These are phyloP conservation scores for Phenganax marumi DNA, from an alignment of 92 coral and sea anemone species.

Conservation along the genomic window DNA sequence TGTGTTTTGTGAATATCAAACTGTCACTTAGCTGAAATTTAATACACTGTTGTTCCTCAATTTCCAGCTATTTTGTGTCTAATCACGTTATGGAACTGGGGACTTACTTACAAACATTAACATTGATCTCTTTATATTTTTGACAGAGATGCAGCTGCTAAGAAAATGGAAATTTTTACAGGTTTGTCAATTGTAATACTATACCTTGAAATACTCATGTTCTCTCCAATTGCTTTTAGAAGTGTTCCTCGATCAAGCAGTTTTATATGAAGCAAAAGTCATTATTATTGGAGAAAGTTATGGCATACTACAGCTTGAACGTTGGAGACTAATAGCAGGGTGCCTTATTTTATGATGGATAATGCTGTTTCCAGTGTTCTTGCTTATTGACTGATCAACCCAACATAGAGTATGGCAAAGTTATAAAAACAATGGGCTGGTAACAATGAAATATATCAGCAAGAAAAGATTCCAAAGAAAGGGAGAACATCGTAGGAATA, in stretches of 20 bases:
- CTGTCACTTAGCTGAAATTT: too few relatives aligned
- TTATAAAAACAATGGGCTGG: too few relatives aligned
- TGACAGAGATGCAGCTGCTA: slow-evolving; percentile 88
- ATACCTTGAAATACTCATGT: neutral
- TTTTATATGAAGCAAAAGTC: neutral
- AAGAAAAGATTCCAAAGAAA: too few relatives aligned
- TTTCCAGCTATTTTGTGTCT: too few relatives aligned
- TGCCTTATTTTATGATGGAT: neutral
- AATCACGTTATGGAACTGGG: too few relatives aligned
- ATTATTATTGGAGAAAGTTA: slow-evolving; percentile 27
- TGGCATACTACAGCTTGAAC: neutral
- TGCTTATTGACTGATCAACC: too few relatives aligned
- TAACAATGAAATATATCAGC: too few relatives aligned
- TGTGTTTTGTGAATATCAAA: too few relatives aligned
- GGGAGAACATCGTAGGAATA: too few relatives aligned
- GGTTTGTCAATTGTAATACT: slow-evolving; percentile 64
- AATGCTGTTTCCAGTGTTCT: too few relatives aligned
- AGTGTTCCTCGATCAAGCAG: neutral
- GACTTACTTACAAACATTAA: neutral
- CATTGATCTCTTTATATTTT: slow-evolving; percentile 31
- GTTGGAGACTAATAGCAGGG: neutral
- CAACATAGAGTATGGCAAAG: too few relatives aligned
- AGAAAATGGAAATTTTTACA: slow-evolving; percentile 84
- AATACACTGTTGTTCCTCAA: too few relatives aligned
- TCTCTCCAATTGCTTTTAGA: slow-evolving; percentile 15